phyloP scores from a whole-genome alignment of 53 echinoderm and acorn worm genomes.

The Paracentrotus lividus region DNA sequence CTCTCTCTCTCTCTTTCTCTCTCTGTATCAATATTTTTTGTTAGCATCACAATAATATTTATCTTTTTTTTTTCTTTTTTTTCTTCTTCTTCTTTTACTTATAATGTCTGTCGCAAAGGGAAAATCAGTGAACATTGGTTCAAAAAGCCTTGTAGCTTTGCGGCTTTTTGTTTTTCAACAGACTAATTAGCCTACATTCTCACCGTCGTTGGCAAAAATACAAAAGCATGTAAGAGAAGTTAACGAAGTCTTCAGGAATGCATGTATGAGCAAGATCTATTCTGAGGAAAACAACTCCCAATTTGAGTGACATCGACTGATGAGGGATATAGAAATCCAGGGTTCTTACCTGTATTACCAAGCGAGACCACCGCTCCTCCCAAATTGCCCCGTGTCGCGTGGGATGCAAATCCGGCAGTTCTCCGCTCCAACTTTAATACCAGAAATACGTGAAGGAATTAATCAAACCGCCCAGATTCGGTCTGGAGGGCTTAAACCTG shows the following conservation, averaged over 20 bases:
- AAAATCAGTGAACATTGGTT: no score
- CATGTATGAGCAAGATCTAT: neutral
- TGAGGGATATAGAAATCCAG: neutral
- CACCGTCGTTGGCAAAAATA: no score
- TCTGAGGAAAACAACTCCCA: neutral
- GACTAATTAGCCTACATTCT: no score
- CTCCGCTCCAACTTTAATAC: neutral
- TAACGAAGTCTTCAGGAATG: neutral
- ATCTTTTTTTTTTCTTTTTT: no score
- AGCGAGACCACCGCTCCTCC: neutral
- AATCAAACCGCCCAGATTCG: neutral
- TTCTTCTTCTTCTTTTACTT: neutral
- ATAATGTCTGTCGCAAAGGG: no score
- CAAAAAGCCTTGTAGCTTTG: no score
- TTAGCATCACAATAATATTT: no score
- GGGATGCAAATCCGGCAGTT: neutral
- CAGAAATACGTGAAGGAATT: neutral
- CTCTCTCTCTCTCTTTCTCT: no score
- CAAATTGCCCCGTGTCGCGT: conserved; percentile 18
- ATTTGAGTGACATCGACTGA: neutral
- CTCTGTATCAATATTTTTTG: no score
- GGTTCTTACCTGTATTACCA: neutral
- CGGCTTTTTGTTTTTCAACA: no score
- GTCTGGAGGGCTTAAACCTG: neutral
- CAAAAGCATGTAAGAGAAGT: neutral